These are phyloP conservation scores for Mesorhabditis spiculigera DNA, from an alignment of 2,888 invertebrate species.

Conservation along the genomic window DNA sequence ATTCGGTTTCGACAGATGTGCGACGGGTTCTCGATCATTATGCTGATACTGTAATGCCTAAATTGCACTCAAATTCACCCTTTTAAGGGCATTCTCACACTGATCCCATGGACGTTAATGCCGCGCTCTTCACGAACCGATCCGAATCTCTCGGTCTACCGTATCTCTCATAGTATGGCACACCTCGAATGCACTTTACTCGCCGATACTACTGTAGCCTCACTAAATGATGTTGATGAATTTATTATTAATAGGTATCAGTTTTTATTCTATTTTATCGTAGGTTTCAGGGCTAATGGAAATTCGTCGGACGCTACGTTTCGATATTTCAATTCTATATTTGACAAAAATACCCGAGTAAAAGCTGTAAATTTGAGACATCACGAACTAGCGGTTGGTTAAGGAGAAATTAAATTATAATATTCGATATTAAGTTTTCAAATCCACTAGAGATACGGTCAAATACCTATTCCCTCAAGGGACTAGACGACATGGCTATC, in stretches of 20 bases:
- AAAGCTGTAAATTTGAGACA: no score
- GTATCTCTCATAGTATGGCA: background rate
- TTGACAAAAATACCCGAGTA: no score
- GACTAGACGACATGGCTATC: background rate
- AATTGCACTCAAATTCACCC: background rate
- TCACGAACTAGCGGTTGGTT: no score
- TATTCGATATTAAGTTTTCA: background rate
- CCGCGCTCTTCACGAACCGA: background rate
- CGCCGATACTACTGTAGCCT: background rate
- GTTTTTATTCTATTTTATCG: background rate
- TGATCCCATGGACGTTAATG: background rate
- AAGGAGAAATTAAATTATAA: no score
- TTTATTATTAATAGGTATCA: background rate
- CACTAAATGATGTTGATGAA: slow-evolving; percentile 5
- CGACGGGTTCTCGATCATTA: background rate
- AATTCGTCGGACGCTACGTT: no score
- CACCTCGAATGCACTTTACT: slow-evolving; percentile 1
- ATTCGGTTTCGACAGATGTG: background rate
- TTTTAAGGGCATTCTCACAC: background rate
- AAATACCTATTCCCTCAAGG: background rate
- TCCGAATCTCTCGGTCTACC: slow-evolving; percentile 1
- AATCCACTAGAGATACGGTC: background rate
- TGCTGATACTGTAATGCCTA: background rate
- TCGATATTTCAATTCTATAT: no score
- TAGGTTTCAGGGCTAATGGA: background rate